Percentiles rank a stretch among this genome's conserved stretches.
Evolutionary conservation across 2,888 invertebrate genomes (phyloP).

Genomic region (Drosophila anomelani): DNA sequence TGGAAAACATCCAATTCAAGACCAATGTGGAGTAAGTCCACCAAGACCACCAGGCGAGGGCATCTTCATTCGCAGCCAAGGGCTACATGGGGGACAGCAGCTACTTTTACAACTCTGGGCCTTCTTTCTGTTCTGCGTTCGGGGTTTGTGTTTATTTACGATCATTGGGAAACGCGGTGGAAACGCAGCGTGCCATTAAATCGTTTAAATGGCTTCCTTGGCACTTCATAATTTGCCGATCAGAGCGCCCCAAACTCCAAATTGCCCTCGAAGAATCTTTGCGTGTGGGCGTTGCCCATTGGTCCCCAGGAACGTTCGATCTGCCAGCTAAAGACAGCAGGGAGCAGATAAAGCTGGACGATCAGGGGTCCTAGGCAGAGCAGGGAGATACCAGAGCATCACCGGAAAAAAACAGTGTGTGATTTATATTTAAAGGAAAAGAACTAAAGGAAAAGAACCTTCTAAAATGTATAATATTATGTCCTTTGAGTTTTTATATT

Average conservation of each 20-base stretch:
- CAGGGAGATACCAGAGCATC: conserved; percentile 11
- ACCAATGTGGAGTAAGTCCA: conserved; percentile 32
- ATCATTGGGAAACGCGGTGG: conserved; percentile 51
- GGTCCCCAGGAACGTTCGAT: conserved; percentile 51
- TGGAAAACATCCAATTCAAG: conserved; percentile 23
- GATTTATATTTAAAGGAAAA: background rate
- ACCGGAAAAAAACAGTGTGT: conserved; percentile 2
- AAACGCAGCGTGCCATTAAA: conserved; percentile 72
- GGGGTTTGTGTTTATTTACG: conserved; percentile 74
- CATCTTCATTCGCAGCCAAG: conserved; percentile 21
- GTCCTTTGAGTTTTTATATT: background rate
- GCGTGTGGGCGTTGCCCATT: conserved; percentile 77
- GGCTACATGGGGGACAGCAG: conserved; percentile 15
- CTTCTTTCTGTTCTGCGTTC: conserved; percentile 30
- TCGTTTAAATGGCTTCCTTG: conserved; percentile 79
- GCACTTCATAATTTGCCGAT: conserved; percentile 80
- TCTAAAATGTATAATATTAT: background rate
- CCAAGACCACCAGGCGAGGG: conserved; percentile 40
- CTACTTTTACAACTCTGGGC: conserved; percentile 8
- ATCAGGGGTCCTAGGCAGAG: conserved; percentile 1
- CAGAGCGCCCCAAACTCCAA: conserved; percentile 73
- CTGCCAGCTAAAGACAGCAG: conserved; percentile 39
- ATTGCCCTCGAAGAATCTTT: conserved; percentile 55
- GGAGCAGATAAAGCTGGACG: conserved; percentile 37
- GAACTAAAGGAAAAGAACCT: no score